Conservation (phyloP, 1,140 invertebrate genomes). For the Orius insidiosus region DNA sequence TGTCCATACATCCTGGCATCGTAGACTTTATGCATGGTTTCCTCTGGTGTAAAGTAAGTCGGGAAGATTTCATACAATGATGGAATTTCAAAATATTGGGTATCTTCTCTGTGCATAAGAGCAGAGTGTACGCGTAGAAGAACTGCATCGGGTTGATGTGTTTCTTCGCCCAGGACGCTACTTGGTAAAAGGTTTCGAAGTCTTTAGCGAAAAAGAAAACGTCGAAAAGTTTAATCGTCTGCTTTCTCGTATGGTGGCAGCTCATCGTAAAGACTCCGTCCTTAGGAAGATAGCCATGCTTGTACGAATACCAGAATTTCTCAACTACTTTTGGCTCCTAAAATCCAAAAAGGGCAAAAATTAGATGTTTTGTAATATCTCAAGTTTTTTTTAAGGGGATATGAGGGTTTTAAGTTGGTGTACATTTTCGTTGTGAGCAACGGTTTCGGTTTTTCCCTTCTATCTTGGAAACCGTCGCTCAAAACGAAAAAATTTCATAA, state of each 20-base stretch:
- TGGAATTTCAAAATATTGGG: conserved; percentile 37
- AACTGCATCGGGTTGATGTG: conserved; percentile 44
- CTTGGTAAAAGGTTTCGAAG: conserved; percentile 23
- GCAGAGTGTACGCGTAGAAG: conserved; percentile 40
- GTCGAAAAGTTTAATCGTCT: conserved; percentile 44
- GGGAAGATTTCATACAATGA: conserved; percentile 50
- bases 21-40: conserved; percentile 39
- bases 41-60: conserved; percentile 38
- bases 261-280: conserved; percentile 42
- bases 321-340: conserved; percentile 38
- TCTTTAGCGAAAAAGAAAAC: conserved; percentile 46
- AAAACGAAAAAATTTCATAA: no score
- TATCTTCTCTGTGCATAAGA: conserved; percentile 39
- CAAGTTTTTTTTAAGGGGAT: no score
- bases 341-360: background rate
- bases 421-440: no score
- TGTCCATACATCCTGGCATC: conserved; percentile 23
- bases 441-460: no score
- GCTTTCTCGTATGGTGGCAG: conserved; percentile 38
- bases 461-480: no score
- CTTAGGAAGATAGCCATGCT: conserved; percentile 34
- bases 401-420: no score
- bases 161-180: conserved; percentile 41
- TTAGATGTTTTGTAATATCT: no score
- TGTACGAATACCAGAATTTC: conserved; percentile 35